Evolutionary conservation across 2,113 vertebrate species (phyloP), one percentile per base, ranked within the genome.

Genomic region (Entelurus aequoreus): DNA sequence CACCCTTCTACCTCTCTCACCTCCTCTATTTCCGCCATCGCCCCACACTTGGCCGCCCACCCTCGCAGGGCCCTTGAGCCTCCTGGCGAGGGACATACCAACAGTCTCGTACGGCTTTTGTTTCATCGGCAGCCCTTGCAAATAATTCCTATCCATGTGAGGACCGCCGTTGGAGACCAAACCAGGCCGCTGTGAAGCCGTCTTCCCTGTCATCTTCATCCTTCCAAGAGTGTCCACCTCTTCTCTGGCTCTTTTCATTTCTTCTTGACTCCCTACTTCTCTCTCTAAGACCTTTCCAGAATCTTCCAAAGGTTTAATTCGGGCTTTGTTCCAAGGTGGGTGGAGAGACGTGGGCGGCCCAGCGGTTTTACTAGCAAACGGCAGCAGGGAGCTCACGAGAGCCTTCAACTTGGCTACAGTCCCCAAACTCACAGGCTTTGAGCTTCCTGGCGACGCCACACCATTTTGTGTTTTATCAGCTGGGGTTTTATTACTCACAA

Each of bases 281-380:
- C 57, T 62, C 11, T 65, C 71, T 5, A 62, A 60, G 8, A 14
- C 46, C 4, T 19, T 57, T 12, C 58, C 54, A 7, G 8, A 40
- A 6, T 8, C 55, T 74, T 66, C 89, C 83, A 91, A 83, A 0
- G 97, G 97, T 71, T 91, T 88, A 60, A 98, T 90, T 80, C 88
- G 91, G 69, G 93, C 90, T 76, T 90, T 94, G 77, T 89, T 98
- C 97, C 96, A 97, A 0, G 88, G 89, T 0, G 87, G 80, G 54
- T 72, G 88, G 66, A 85, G 67, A 21, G 71, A 58, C 6, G 81
- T 69, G 63, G 91, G 81, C 55, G 89, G 90, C 0, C 81, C 60
- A 1, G 75, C 66, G 60, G 68, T 57, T 81, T 83, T 72, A 65
- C 68, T 0, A 72, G 15, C 58, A 3, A 81, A 62, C 10, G 76